phyloP scores from a whole-genome alignment of 2,797 vertebrate genomes.

The Trachurus trachurus region DNA sequence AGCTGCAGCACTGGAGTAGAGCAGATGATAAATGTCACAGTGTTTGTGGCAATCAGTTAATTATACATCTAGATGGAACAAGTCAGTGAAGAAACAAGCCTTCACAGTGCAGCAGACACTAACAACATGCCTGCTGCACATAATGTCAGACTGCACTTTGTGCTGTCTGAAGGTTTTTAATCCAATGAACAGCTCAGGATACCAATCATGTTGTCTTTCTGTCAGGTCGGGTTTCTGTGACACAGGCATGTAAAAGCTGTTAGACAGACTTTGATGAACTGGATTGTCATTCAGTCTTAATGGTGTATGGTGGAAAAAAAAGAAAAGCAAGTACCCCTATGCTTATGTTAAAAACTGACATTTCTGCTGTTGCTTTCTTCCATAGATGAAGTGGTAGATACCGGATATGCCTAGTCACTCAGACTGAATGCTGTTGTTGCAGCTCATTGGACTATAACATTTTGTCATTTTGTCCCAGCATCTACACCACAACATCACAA shows the following conservation, averaged over 20 bases:
- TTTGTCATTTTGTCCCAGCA: constrained; percentile 46
- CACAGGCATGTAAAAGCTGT: constrained; percentile 18
- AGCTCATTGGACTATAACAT: constrained; percentile 54
- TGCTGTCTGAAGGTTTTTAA: constrained; percentile 7
- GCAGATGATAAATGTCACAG: constrained; percentile 33
- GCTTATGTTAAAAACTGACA: constrained; percentile 1
- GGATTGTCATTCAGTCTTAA: constrained; percentile 9
- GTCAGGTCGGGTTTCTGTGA: background rate
- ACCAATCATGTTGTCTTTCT: constrained; percentile 10
- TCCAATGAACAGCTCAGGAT: constrained; percentile 3
- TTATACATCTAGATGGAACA: background rate
- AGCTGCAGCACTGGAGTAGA: background rate
- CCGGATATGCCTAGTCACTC: constrained; percentile 36
- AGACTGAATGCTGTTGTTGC: constrained; percentile 45
- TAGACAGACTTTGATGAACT: constrained; percentile 49
- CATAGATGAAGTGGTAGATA: constrained; percentile 30
- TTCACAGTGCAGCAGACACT: background rate
- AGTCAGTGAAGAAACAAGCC: constrained; percentile 2
- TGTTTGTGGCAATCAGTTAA: constrained; percentile 30
- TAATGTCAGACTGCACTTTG: background rate
- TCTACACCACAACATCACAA: constrained; percentile 36
- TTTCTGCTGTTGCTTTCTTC: background rate
- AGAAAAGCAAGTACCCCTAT: background rate
- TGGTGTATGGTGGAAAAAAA: constrained; percentile 1
- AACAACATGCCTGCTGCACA: too few species aligned